Evolutionary conservation across 2,797 vertebrate genomes (phyloP).

Genomic region (Microctenopoma steveboyesi): DNA sequence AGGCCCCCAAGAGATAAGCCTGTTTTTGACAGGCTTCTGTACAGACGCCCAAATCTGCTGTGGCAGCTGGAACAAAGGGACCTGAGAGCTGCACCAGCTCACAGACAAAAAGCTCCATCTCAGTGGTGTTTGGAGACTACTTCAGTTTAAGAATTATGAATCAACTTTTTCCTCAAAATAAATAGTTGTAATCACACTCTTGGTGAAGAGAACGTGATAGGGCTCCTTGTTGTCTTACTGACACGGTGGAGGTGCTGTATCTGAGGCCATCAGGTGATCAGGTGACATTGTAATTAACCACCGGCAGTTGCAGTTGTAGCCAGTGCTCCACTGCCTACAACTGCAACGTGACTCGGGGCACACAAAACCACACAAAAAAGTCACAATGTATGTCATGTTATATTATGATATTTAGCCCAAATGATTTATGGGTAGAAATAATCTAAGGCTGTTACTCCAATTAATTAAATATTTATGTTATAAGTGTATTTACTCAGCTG

Average conservation of each 20-base stretch:
- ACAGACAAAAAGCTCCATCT: constrained; percentile 60
- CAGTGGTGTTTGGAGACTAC: constrained; percentile 41
- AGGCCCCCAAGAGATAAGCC: constrained; percentile 82
- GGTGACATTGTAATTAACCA: constrained; percentile 23
- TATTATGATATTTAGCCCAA: no score
- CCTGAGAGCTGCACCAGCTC: constrained; percentile 61
- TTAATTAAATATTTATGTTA: not conserved
- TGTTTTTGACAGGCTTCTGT: constrained; percentile 81
- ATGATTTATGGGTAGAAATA: no score
- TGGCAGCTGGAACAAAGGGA: constrained; percentile 83
- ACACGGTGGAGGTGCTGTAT: not conserved
- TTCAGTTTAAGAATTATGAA: constrained; percentile 65
- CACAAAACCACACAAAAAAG: no score
- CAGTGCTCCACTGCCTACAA: not conserved
- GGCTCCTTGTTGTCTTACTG: constrained; percentile 8
- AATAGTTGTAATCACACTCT: constrained; percentile 19
- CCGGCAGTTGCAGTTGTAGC: not conserved
- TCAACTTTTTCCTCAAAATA: constrained; percentile 31
- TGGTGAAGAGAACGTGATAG: not conserved
- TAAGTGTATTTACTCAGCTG: not conserved
- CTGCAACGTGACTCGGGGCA: not conserved
- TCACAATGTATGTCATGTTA: no score
- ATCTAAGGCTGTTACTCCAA: no score
- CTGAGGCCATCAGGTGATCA: not conserved
- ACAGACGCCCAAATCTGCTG: constrained; percentile 79